Base-by-base conservation (phyloP, 2,797 vertebrate genomes). In the Emys orbicularis region DNA sequence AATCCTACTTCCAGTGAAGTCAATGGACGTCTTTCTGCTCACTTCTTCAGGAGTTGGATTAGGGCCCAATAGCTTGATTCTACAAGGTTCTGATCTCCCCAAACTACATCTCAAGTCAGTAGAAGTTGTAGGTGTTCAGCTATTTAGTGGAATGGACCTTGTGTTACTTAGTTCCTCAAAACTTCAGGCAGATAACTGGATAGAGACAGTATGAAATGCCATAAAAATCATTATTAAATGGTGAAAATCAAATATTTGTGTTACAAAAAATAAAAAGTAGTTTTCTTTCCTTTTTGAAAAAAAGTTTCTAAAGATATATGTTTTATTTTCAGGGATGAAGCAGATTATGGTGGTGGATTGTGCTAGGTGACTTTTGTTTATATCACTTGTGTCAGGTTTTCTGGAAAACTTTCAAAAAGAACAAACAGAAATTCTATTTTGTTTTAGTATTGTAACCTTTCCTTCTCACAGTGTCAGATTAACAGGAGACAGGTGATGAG, bases 291-390 rank as follows among this genome's bases (percentile, higher is more conserved):
- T 77, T 77, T 29, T 47, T 77, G 74, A 18, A 77, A 79, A 94
- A 84, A 1, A 6, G 4, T 1, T 25, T 85, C 37, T 41, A 72
- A 72, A 23, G 37, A 41, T 41, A 41, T 41, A 41, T 41, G 37
- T 72, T 93, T 23, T 54, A 54, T 92, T 95, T 95, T 65, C 57
- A 5, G 25, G 0, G 16, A 16, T 91, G 77, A 77, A 77, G 27
- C 6, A 29, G 19, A 85, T 84, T 90, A 10, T 56, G 85, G 29
- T 47, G 7, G 4, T 1, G 29, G 21, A 21, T n/a, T 90, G 4
- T 49, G 23, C 6, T 31, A 68, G 12, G 41, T 81, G 76, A 34
- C 8, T 86, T 77, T 49, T 59, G 2, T 57, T 89, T 79, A 13
- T 29, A 31, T 77, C 23, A 7, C 15, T 47, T 72, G 19, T 56